Base-by-base conservation (phyloP, 2,797 vertebrate species). In the Micrastur ruficollis region DNA sequence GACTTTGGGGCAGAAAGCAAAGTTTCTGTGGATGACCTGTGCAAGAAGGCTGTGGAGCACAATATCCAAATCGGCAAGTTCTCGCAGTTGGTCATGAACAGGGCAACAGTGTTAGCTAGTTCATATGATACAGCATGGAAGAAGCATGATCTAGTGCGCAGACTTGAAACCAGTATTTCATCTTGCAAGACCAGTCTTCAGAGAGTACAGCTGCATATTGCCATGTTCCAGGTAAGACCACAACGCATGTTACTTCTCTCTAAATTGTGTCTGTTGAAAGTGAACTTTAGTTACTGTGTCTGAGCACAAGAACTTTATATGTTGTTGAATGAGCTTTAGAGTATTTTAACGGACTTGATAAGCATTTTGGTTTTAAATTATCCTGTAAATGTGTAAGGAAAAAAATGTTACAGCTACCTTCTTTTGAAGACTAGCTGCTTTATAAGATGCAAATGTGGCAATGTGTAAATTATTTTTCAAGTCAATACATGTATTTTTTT, bases 61-160 rank as follows among this genome's bases (percentile, higher is more conserved):
- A 99, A 99, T 31, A 98, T 99, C 97, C 98, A 99, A 14, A 94
- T 98, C 0, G 99, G 99, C n/a, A 98, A 98, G 16, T 98, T 99
- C 94, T 99, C 99, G 0, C 99, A 99, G 97, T 81, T 99, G 97
- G 98, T 99, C 74, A 98, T 99, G 96, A 99, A 99, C 98, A 98
- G 99, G 74, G 99, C 99, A 66, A 99, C 99, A 0, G 99, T 99
- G 19, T 93, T 99, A 87, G 99, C 99, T 23, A 99, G 99, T 38
- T 99, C 99, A 5, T 99, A 99, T 0, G 99, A 99, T 92, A 99
- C 99, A 0, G 99, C 99, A 1, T 99, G 99, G 99, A 99, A 99
- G 98, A 99, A 99, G 78, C 98, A 99, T 21, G 99, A 99, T 92
- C 98, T 99, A 63, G 98, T 99, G 53, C 98, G 99, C 90, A 98